These are phyloP conservation scores for Drosophila ironensis DNA, from an alignment of 1,140 invertebrate genomes.

Conservation along the genomic window DNA sequence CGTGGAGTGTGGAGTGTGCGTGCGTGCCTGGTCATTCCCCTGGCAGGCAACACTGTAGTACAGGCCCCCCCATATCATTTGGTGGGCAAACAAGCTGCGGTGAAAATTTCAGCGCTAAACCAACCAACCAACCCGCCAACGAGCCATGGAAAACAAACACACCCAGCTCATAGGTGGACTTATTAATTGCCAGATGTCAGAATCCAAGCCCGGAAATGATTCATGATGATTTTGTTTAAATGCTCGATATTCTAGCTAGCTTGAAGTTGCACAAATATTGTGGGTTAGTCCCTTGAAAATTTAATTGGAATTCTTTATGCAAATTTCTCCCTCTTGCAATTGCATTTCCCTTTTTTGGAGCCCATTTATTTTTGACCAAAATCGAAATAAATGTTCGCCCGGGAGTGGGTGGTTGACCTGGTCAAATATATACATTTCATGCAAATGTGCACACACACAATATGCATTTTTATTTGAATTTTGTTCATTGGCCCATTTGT, in stretches of 20 bases:
- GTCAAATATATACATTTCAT: slow-evolving; percentile 26
- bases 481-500: slow-evolving; percentile 5
- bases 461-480: slow-evolving; percentile 23
- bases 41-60: neutral
- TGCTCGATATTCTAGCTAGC: neutral
- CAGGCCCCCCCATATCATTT: slow-evolving; percentile 4
- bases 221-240: neutral
- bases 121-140: neutral
- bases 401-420: slow-evolving; percentile 1
- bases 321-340: slow-evolving; percentile 14
- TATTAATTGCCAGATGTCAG: slow-evolving; percentile 30
- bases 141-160: neutral
- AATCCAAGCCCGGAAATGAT: slow-evolving; percentile 22
- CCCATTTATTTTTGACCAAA: neutral
- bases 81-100: slow-evolving; percentile 21
- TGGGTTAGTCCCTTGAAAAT: slow-evolving; percentile 1
- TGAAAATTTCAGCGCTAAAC: slow-evolving; percentile 24
- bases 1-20: neutral
- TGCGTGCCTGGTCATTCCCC: slow-evolving; percentile 41
- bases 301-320: slow-evolving; percentile 38
- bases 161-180: slow-evolving; percentile 2
- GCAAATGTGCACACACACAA: slow-evolving; percentile 19
- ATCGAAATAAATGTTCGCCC: slow-evolving; percentile 20
- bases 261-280: neutral
- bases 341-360: slow-evolving; percentile 2